phyloP scores from a whole-genome alignment of 2,888 invertebrate genomes.

The Phlogophora meticulosa region DNA sequence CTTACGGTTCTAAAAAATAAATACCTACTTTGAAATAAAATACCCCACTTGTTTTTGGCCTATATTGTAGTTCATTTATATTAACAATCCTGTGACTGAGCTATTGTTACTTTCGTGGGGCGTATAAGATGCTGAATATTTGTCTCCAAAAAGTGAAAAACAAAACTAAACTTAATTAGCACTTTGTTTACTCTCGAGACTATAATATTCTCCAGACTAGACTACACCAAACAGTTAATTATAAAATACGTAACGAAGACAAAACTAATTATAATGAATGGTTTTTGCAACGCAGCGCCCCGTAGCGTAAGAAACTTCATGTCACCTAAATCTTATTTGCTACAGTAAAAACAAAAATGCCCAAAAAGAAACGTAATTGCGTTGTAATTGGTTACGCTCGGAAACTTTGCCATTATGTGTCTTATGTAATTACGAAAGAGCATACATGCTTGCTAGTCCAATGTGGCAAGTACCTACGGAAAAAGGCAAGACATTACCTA shows the following conservation, averaged over 20 bases:
- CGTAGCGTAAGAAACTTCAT: constrained; percentile 37
- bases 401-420: constrained; percentile 37
- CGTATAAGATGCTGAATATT: too few relatives aligned
- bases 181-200: constrained; percentile 3
- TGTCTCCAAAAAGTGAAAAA: background rate
- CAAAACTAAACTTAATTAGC: background rate
- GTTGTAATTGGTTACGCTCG: constrained; percentile 61
- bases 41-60: too few relatives aligned
- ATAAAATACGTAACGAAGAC: constrained; percentile 46
- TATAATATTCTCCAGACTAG: background rate
- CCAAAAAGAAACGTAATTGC: constrained; percentile 42
- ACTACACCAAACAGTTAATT: constrained; percentile 20
- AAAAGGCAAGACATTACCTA: constrained; percentile 33
- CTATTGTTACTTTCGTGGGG: background rate
- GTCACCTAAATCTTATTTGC: constrained; percentile 49
- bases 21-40: too few relatives aligned
- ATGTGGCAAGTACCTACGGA: constrained; percentile 12
- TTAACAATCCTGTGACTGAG: background rate
- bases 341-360: constrained; percentile 39
- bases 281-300: constrained; percentile 36
- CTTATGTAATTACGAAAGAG: constrained; percentile 39
- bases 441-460: constrained; percentile 6
- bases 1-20: too few relatives aligned
- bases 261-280: constrained; percentile 55
- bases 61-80: background rate